Evolutionary conservation across 2,888 invertebrate genomes (phyloP).

Genomic region (Drosophila anomalata): DNA sequence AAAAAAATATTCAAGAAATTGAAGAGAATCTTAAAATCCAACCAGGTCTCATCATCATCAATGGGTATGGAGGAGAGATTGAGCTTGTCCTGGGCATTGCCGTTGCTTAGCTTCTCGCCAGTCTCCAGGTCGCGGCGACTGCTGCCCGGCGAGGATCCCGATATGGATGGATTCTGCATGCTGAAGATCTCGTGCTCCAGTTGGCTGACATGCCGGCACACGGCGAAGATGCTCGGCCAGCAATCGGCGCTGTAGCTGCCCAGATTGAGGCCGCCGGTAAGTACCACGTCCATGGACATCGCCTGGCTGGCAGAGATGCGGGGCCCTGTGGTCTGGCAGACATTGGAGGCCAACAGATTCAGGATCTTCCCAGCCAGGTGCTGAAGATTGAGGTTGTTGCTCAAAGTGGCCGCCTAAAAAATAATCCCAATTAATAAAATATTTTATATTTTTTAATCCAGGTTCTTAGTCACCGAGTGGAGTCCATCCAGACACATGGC

Average conservation of each 20-base stretch:
- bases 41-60: slow-evolving; percentile 92
- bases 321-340: slow-evolving; percentile 91
- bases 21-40: slow-evolving; percentile 46
- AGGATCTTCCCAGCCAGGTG: slow-evolving; percentile 96
- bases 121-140: slow-evolving; percentile 82
- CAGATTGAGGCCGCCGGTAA: slow-evolving; percentile 93
- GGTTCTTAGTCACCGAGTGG: slow-evolving; percentile 87
- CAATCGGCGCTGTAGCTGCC: slow-evolving; percentile 97
- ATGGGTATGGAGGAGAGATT: slow-evolving; percentile 87
- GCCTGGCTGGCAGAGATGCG: slow-evolving; percentile 95
- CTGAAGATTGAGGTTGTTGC: slow-evolving; percentile 94
- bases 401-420: slow-evolving; percentile 91
- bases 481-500: slow-evolving; percentile 94
- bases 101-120: slow-evolving; percentile 80
- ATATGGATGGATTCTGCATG: slow-evolving; percentile 86
- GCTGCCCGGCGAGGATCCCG: slow-evolving; percentile 79
- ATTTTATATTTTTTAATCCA: background rate
- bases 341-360: slow-evolving; percentile 93
- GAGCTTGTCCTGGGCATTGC: slow-evolving; percentile 86
- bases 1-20: background rate
- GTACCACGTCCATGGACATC: slow-evolving; percentile 94
- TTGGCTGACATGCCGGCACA: slow-evolving; percentile 95
- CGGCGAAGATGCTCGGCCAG: slow-evolving; percentile 98
- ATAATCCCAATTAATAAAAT: background rate
- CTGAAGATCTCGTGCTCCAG: slow-evolving; percentile 96